Conservation (phyloP, 2,113 vertebrate species). For the Rhynchomys soricoides region DNA sequence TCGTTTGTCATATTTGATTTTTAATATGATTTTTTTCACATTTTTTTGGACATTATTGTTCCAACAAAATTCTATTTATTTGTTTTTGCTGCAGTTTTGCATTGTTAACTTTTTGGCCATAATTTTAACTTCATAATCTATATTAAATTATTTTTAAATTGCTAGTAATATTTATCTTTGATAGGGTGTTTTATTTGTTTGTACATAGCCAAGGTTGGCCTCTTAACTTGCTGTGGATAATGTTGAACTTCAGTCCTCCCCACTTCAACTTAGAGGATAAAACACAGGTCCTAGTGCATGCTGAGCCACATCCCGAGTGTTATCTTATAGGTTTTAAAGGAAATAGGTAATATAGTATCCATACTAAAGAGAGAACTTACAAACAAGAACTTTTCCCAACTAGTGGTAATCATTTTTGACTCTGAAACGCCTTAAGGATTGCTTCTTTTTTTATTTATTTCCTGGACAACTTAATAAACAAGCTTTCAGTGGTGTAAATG, state of each 20-base stretch:
- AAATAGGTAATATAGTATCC: neutral
- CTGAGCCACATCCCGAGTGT: neutral
- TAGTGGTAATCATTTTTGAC: neutral
- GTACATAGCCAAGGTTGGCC: neutral
- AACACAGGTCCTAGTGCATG: neutral
- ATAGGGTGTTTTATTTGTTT: neutral
- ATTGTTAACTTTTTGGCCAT: neutral
- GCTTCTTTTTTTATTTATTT: slow-evolving; percentile 30
- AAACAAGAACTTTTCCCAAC: neutral
- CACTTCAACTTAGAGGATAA: neutral
- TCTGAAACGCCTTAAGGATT: slow-evolving; percentile 2
- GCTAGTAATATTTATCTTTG: neutral
- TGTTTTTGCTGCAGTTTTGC: neutral
- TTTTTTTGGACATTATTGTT: neutral
- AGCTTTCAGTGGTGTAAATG: neutral
- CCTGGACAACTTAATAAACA: slow-evolving; percentile 45
- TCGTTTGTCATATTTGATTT: neutral
- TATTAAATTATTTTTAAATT: slow-evolving; percentile 42
- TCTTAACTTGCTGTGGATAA: neutral
- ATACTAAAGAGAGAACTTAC: neutral
- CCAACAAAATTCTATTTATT: neutral
- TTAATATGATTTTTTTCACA: neutral
- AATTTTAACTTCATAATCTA: slow-evolving; percentile 42
- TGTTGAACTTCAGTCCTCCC: neutral
- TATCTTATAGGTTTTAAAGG: neutral